Conservation (phyloP, 2,113 vertebrate species). For the Nyctereutes procyonoides region DNA sequence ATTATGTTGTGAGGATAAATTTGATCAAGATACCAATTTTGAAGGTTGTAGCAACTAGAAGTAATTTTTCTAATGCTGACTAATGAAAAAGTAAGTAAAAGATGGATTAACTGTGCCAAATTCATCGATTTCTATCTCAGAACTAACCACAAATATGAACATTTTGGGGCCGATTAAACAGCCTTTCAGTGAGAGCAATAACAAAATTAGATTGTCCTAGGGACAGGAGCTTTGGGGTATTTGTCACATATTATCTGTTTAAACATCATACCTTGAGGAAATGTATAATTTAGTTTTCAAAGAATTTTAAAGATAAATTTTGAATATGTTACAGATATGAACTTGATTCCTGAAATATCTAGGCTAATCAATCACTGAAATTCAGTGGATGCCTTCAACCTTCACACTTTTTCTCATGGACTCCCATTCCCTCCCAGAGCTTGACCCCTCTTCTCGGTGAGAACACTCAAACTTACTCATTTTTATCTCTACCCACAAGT, state of each 20-base stretch:
- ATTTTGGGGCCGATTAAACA: conserved; percentile 70
- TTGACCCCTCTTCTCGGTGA: not conserved
- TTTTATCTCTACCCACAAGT: not conserved
- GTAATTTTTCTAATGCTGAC: conserved; percentile 78
- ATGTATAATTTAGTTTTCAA: not conserved
- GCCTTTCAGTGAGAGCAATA: not conserved
- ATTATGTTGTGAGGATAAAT: conserved; percentile 60
- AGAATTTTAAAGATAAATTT: not conserved
- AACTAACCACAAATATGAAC: conserved; percentile 76
- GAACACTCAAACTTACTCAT: not conserved
- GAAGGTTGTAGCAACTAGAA: conserved; percentile 68
- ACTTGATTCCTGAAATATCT: not conserved
- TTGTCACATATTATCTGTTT: not conserved
- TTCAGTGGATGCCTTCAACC: not conserved
- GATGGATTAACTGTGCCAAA: conserved; percentile 82
- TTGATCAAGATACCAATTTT: conserved; percentile 60
- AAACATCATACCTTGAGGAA: conserved; percentile 14
- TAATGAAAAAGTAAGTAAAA: conserved; percentile 84
- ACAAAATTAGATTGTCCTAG: not conserved
- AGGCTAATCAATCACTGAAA: not conserved
- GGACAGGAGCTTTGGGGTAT: not conserved
- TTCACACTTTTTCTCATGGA: not conserved
- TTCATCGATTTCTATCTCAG: conserved; percentile 82
- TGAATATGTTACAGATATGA: not conserved
- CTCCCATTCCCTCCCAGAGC: fast-evolving